These are phyloP conservation scores for Automeris io DNA, from an alignment of 2,888 invertebrate species.

Conservation along the genomic window DNA sequence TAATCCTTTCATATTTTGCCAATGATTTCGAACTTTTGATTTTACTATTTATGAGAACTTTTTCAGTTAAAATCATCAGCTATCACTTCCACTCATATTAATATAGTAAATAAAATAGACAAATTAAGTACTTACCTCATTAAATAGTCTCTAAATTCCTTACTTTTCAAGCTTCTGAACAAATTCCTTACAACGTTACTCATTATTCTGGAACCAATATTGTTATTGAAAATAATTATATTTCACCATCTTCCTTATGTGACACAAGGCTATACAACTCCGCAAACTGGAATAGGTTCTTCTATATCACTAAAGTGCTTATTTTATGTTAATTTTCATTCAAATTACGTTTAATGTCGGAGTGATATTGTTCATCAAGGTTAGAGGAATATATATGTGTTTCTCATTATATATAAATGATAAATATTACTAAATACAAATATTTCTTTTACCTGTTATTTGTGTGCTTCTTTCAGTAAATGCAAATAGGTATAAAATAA, in stretches of 20 bases:
- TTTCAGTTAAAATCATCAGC: no score
- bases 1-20: no score
- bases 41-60: no score
- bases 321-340: slow-evolving; percentile 16
- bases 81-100: not conserved
- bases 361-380: slow-evolving; percentile 3
- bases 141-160: slow-evolving; percentile 90
- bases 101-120: not conserved
- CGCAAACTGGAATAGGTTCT: not conserved
- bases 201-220: slow-evolving; percentile 48
- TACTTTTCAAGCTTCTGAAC: slow-evolving; percentile 82
- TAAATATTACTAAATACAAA: not conserved
- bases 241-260: not conserved
- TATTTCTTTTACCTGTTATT: not conserved
- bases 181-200: slow-evolving; percentile 54
- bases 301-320: not conserved
- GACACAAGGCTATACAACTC: not conserved
- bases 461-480: not conserved
- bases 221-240: not conserved
- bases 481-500: not conserved
- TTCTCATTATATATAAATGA: slow-evolving; percentile 10
- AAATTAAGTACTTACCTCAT: slow-evolving; percentile 80
- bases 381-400: not conserved
- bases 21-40: no score
- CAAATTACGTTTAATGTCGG: slow-evolving; percentile 24